Evolutionary conservation across 2,797 vertebrate species (phyloP).

Genomic region (Oreochromis mossambicus): DNA sequence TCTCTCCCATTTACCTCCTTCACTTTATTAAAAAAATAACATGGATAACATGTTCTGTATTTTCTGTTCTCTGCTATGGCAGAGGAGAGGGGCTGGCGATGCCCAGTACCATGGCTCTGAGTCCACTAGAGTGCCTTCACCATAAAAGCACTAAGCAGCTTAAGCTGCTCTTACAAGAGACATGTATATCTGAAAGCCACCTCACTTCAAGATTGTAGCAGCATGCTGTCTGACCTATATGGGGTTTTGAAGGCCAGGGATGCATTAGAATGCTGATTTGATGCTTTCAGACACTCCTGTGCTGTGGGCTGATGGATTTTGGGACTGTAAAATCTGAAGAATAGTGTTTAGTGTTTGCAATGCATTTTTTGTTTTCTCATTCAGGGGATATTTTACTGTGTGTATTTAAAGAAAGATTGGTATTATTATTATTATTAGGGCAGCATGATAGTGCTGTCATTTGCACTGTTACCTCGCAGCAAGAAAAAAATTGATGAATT

Average conservation of each 20-base stretch:
- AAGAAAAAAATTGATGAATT: background rate
- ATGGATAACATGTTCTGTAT: background rate
- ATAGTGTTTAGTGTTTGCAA: background rate
- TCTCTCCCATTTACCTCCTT: background rate
- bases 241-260: background rate
- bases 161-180: conserved; percentile 24
- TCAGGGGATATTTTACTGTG: background rate
- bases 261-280: background rate
- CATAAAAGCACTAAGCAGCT: conserved; percentile 39
- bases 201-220: conserved; percentile 23
- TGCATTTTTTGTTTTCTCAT: background rate
- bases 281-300: background rate
- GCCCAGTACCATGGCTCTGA: background rate
- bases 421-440: background rate
- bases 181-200: conserved; percentile 34
- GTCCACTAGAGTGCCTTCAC: conserved; percentile 30
- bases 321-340: background rate
- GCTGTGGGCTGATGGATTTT: background rate
- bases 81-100: background rate
- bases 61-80: background rate
- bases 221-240: conserved; percentile 17
- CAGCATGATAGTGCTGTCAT: background rate
- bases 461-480: background rate
- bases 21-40: background rate
- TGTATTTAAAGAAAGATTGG: background rate